A percentile compares a stretch with the other conserved stretches of the same genome.
phyloP scores from a whole-genome alignment of 2,797 vertebrate genomes.

The Paedocypris micromegethes region DNA sequence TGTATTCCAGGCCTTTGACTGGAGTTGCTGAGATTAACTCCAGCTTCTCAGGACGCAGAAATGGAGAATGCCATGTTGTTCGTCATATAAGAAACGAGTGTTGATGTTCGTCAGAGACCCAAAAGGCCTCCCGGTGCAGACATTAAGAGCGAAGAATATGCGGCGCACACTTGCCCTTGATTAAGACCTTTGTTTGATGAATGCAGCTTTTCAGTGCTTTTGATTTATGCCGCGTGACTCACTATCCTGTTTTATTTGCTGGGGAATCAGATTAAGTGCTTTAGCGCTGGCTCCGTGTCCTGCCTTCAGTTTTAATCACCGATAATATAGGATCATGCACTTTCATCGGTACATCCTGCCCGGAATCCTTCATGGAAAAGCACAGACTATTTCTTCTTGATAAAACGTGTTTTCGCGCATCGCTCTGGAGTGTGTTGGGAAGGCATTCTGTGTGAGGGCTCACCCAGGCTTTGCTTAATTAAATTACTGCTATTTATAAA shows the following conservation, averaged over 20 bases:
- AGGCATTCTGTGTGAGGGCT: constrained; percentile 19
- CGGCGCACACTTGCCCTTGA: constrained; percentile 9
- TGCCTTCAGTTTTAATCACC: constrained; percentile 51
- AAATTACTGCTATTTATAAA: constrained; percentile 64
- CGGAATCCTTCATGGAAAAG: constrained; percentile 8
- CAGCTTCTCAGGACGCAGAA: too few relatives aligned
- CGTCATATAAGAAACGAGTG: too few relatives aligned
- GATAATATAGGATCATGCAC: constrained; percentile 19
- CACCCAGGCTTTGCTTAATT: constrained; percentile 51
- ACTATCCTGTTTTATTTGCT: constrained; percentile 37
- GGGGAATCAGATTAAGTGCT: constrained; percentile 48
- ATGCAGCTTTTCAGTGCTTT: background rate
- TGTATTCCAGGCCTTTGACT: too few relatives aligned
- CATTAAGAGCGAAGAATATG: background rate
- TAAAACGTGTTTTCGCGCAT: too few relatives aligned
- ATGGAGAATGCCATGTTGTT: too few relatives aligned
- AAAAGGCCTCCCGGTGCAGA: too few relatives aligned
- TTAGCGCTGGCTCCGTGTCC: constrained; percentile 42
- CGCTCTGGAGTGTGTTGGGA: background rate
- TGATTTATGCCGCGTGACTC: constrained; percentile 52
- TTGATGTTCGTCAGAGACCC: too few relatives aligned
- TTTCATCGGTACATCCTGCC: background rate
- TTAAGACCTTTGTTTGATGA: background rate
- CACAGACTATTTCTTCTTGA: background rate
- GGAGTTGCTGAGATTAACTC: too few relatives aligned